Percentiles rank a stretch among this genome's conserved stretches.
Conservation (phyloP, 1,140 invertebrate species). For the Ephestia elutella region DNA sequence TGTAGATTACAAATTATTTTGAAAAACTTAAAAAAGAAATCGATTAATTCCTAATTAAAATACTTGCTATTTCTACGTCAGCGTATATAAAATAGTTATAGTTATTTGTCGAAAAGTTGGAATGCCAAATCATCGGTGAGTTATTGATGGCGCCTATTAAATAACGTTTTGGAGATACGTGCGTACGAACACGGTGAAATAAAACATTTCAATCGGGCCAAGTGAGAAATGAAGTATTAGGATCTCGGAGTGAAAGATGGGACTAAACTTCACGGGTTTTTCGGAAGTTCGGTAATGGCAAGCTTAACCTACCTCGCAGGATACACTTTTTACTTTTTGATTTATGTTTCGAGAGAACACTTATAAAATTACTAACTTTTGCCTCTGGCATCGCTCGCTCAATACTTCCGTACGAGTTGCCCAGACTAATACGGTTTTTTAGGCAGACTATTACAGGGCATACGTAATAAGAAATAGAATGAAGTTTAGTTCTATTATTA, state of each 20-base stretch:
- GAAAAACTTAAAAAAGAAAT: no score
- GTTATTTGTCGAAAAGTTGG: conserved; percentile 52
- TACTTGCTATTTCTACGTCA: conserved; percentile 40
- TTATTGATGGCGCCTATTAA: conserved; percentile 75
- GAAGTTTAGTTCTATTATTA: no score
- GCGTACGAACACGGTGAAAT: conserved; percentile 51
- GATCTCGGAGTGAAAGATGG: conserved; percentile 41
- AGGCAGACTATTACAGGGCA: no score
- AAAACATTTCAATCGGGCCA: conserved; percentile 66
- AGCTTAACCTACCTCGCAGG: conserved; percentile 8
- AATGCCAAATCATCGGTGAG: conserved; percentile 60
- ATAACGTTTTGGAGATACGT: conserved; percentile 65
- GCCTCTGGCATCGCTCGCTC: no score
- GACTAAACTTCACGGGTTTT: conserved; percentile 34
- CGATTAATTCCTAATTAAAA: conserved; percentile 73
- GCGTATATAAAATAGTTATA: no score
- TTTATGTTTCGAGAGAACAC: no score
- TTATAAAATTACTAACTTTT: no score
- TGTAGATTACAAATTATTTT: no score
- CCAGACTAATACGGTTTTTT: no score
- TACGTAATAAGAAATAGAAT: no score
- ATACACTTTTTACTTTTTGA: conserved; percentile 1
- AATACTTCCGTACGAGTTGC: no score
- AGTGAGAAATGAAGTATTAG: conserved; percentile 59
- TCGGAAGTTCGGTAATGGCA: conserved; percentile 15